Evolutionary conservation across 1,140 invertebrate species (phyloP).

Genomic region (Brachionus calyciflorus): DNA sequence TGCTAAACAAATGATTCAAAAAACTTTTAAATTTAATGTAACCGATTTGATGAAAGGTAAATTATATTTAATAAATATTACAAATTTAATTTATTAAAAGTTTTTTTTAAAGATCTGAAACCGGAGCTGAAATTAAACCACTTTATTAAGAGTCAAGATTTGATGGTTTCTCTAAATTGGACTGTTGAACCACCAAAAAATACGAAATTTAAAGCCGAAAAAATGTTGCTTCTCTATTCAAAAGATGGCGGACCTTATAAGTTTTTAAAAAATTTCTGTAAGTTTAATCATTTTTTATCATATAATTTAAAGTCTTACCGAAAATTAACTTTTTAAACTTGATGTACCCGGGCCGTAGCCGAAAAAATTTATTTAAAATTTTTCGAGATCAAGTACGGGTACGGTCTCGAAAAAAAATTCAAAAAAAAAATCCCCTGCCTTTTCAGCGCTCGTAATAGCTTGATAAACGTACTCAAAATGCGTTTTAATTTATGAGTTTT

Average conservation of each 20-base stretch:
- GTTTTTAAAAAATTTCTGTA: constrained; percentile 40
- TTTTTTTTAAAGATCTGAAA: not conserved
- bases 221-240: constrained; percentile 26
- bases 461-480: no score
- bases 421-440: no score
- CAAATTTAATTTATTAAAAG: not conserved
- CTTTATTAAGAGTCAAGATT: not conserved
- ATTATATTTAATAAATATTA: not conserved
- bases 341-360: no score
- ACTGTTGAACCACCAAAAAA: not conserved
- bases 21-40: constrained; percentile 14
- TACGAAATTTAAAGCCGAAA: constrained; percentile 17
- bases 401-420: no score
- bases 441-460: no score
- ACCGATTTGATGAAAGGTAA: not conserved
- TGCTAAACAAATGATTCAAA: constrained; percentile 31
- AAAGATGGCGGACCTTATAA: constrained; percentile 27
- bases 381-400: no score
- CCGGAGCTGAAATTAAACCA: not conserved
- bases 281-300: not conserved
- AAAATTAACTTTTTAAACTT: no score
- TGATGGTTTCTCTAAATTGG: constrained; percentile 12
- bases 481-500: no score
- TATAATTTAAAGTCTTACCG: not conserved
- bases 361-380: no score